Evolutionary conservation across 2,888 invertebrate genomes (phyloP).

Genomic region (Drosophila seclusa): DNA sequence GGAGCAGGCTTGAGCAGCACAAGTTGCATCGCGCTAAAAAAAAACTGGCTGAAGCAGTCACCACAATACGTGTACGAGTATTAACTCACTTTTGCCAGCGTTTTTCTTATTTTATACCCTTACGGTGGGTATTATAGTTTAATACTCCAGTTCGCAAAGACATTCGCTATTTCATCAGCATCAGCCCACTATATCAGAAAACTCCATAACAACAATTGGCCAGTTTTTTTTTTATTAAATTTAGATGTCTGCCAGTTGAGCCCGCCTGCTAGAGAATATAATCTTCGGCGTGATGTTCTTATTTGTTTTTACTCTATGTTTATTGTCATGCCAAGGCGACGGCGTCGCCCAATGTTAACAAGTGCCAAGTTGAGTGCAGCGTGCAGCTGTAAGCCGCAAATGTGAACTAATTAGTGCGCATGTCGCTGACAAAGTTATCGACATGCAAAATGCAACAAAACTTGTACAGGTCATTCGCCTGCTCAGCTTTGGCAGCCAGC

Average conservation of each 20-base stretch:
- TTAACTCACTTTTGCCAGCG: slow-evolving; percentile 73
- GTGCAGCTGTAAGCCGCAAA: slow-evolving; percentile 62
- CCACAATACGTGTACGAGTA: slow-evolving; percentile 42
- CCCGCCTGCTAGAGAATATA: neutral
- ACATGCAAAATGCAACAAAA: slow-evolving; percentile 51
- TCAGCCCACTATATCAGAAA: neutral
- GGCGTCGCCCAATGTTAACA: slow-evolving; percentile 63
- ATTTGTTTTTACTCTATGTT: neutral
- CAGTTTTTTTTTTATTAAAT: neutral
- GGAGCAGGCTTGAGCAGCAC: slow-evolving; percentile 54
- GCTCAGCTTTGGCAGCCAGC: slow-evolving; percentile 11
- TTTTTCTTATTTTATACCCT: slow-evolving; percentile 24
- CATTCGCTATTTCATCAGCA: neutral
- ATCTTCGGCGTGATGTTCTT: neutral
- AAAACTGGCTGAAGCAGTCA: slow-evolving; percentile 51
- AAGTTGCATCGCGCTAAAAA: slow-evolving; percentile 41
- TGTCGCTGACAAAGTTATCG: slow-evolving; percentile 74
- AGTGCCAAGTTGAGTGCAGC: slow-evolving; percentile 67
- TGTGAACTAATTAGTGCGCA: slow-evolving; percentile 79
- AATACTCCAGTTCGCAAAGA: neutral
- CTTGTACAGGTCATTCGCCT: slow-evolving; percentile 61
- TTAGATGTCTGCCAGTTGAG: neutral
- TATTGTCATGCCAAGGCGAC: slow-evolving; percentile 23
- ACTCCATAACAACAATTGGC: neutral
- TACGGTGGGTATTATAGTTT: neutral